These are phyloP conservation scores for Petrosia ficiformis DNA, from an alignment of 37 sponge, comb jelly and placozoan species.

Conservation along the genomic window DNA sequence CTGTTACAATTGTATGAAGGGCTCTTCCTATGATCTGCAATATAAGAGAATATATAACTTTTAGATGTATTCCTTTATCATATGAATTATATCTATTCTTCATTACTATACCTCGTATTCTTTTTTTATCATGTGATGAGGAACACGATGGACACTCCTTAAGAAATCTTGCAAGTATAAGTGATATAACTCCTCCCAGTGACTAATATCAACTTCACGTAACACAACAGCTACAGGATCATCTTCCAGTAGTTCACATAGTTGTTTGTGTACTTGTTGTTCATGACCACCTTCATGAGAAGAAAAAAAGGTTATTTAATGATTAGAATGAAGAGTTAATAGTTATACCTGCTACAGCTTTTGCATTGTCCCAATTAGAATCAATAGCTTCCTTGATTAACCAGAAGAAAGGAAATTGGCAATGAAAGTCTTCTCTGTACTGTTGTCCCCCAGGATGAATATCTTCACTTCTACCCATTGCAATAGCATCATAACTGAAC, in stretches of 20 bases:
- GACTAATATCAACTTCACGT: not conserved
- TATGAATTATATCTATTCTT: too few species aligned
- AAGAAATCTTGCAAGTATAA: slow-evolving; percentile 54
- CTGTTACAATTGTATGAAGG: slow-evolving; percentile 15
- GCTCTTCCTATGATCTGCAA: slow-evolving; percentile 24
- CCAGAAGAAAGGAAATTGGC: slow-evolving; percentile 88
- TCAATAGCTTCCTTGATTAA: slow-evolving; percentile 62
- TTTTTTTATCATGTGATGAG: slow-evolving; percentile 16
- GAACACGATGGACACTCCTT: slow-evolving; percentile 34
- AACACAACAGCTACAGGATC: slow-evolving; percentile 36
- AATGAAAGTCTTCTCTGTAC: too few species aligned
- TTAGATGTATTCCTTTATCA: not conserved
- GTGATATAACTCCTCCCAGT: slow-evolving; percentile 38
- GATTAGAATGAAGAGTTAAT: not conserved
- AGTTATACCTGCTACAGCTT: not conserved
- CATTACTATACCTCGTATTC: slow-evolving; percentile 28
- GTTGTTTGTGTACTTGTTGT: slow-evolving; percentile 14
- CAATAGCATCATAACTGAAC: too few species aligned
- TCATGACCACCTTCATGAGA: not conserved
- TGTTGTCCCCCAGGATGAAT: too few species aligned
- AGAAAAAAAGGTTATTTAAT: too few species aligned
- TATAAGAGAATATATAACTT: too few species aligned
- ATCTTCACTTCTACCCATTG: too few species aligned
- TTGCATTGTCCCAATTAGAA: slow-evolving; percentile 41
- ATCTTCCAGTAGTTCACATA: slow-evolving; percentile 33